phyloP scores from a whole-genome alignment of 2,888 invertebrate genomes.

The Sinohyriopsis cumingii region DNA sequence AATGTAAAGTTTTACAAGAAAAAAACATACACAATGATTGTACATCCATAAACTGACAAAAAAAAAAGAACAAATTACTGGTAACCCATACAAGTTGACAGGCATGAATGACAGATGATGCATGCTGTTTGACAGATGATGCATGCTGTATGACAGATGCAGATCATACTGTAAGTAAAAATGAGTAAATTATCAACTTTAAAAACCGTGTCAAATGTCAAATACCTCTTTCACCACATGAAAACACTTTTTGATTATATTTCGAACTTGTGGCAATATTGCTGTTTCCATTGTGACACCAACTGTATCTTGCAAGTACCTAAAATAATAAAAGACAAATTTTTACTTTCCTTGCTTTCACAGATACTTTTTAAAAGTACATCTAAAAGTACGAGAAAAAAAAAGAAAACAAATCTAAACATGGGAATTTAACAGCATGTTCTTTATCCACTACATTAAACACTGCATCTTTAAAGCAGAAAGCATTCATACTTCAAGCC shows the following conservation, averaged over 20 bases:
- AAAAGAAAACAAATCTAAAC: background rate
- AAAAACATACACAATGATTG: too few relatives aligned
- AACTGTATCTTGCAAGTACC: conserved; percentile 38
- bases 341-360: background rate
- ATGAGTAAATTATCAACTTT: background rate
- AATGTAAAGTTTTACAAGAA: too few relatives aligned
- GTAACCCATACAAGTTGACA: too few relatives aligned
- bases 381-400: background rate
- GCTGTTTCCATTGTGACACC: conserved; percentile 35
- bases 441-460: background rate
- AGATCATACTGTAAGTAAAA: background rate
- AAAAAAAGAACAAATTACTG: too few relatives aligned
- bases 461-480: background rate
- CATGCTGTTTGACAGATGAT: too few relatives aligned
- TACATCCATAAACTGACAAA: too few relatives aligned
- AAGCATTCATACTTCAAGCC: background rate
- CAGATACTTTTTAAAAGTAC: too few relatives aligned
- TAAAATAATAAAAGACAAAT: conserved; percentile 19
- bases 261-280: conserved; percentile 50
- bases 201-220: background rate
- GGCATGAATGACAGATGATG: too few relatives aligned
- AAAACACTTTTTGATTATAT: conserved; percentile 44
- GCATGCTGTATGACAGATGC: too few relatives aligned
- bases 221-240: conserved; percentile 48
- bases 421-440: background rate